Evolutionary conservation across 2,797 vertebrate genomes (phyloP).

Genomic region (Arremon aurantiirostris): DNA sequence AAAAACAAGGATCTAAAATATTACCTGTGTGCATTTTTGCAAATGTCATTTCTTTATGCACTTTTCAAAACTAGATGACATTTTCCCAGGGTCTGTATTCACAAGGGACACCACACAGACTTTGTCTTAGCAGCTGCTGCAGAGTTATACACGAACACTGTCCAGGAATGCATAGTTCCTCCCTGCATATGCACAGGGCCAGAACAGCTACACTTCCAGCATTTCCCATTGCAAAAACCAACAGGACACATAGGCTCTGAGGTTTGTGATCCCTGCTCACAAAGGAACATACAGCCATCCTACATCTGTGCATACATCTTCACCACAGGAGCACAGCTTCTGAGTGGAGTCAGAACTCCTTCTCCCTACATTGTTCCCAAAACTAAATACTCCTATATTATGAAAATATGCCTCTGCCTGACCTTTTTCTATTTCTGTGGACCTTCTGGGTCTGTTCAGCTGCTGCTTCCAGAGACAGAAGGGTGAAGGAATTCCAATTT

Average conservation of each 20-base stretch:
- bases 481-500: neutral
- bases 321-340: neutral
- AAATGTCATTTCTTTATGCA: neutral
- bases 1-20: neutral
- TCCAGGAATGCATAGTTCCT: rapidly evolving
- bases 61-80: neutral
- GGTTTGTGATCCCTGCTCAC: neutral
- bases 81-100: neutral
- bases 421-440: neutral
- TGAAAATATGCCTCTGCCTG: neutral
- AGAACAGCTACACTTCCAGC: neutral
- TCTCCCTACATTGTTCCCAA: neutral
- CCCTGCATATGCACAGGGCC: neutral
- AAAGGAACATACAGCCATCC: neutral
- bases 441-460: neutral
- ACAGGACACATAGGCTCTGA: neutral
- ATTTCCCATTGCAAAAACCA: neutral
- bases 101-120: neutral
- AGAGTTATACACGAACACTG: neutral
- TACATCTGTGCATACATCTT: neutral
- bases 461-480: neutral
- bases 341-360: neutral
- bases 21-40: neutral
- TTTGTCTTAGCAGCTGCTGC: neutral
- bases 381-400: neutral